Conservation (phyloP, 2,113 vertebrate genomes). For the Steatornis caripensis region DNA sequence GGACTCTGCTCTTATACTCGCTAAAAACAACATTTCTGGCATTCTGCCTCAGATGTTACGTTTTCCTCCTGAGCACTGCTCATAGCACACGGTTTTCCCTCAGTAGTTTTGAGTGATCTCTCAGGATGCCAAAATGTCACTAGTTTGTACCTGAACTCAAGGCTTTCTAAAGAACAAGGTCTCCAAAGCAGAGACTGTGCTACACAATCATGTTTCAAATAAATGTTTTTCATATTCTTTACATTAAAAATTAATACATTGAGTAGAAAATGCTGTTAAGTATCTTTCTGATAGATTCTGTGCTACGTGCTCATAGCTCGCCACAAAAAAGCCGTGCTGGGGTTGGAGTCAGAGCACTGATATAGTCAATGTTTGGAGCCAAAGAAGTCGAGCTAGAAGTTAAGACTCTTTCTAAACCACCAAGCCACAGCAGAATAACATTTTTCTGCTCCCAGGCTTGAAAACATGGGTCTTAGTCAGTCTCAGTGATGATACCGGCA, state of each 20-base stretch:
- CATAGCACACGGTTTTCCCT: neutral
- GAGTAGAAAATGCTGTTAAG: neutral
- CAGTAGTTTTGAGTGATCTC: neutral
- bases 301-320: fast-evolving
- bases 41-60: neutral
- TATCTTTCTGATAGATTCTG: neutral
- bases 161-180: neutral
- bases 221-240: neutral
- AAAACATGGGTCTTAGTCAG: neutral
- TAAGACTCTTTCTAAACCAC: neutral
- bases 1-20: neutral
- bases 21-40: neutral
- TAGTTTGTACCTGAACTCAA: neutral
- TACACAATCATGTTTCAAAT: neutral
- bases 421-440: neutral
- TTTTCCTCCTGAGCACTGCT: neutral
- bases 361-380: neutral
- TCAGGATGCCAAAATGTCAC: neutral
- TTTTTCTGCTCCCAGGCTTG: neutral
- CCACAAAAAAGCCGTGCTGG: neutral
- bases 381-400: neutral
- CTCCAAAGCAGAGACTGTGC: neutral
- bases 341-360: neutral
- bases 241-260: neutral
- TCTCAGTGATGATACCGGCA: neutral